Evolutionary conservation across 1,140 invertebrate genomes (phyloP).

Genomic region (Calephelis nemesis): DNA sequence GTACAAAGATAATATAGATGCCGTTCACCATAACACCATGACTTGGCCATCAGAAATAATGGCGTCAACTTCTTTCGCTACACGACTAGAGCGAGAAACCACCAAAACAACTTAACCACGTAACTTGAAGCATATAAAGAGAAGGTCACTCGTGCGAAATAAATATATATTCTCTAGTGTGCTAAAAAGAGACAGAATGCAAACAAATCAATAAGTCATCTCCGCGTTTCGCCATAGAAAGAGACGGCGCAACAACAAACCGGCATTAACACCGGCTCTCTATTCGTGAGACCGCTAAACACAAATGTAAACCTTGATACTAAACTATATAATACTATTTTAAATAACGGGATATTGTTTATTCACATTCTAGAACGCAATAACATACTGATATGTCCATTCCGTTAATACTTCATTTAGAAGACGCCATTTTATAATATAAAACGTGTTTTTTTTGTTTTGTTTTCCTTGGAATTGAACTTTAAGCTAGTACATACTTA

Average conservation of each 20-base stretch:
- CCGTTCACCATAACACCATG: constrained; percentile 7
- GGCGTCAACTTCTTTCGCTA: constrained; percentile 52
- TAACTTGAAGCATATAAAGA: constrained; percentile 65
- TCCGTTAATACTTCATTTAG: constrained; percentile 44
- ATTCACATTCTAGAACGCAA: constrained; percentile 37
- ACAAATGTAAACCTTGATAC: constrained; percentile 47
- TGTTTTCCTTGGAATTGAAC: too few relatives aligned
- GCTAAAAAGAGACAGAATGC: constrained; percentile 72
- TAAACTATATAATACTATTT: constrained; percentile 38
- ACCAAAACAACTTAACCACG: constrained; percentile 73
- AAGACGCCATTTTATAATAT: background rate
- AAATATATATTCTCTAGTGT: constrained; percentile 44
- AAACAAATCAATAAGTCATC: constrained; percentile 79
- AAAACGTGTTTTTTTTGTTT: background rate
- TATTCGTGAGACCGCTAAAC: constrained; percentile 34
- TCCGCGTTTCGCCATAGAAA: constrained; percentile 60
- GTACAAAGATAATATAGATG: constrained; percentile 9
- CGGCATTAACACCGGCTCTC: constrained; percentile 58
- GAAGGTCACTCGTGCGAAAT: constrained; percentile 68
- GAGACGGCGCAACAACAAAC: constrained; percentile 69
- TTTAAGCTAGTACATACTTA: too few relatives aligned
- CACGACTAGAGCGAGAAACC: constrained; percentile 69
- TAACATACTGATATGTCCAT: constrained; percentile 46
- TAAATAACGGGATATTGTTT: constrained; percentile 23
- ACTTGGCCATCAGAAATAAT: constrained; percentile 34